Evolutionary conservation across 1,140 invertebrate species (phyloP), one percentile per base, ranked within the genome.

Genomic region (Chlorops oryzae): DNA sequence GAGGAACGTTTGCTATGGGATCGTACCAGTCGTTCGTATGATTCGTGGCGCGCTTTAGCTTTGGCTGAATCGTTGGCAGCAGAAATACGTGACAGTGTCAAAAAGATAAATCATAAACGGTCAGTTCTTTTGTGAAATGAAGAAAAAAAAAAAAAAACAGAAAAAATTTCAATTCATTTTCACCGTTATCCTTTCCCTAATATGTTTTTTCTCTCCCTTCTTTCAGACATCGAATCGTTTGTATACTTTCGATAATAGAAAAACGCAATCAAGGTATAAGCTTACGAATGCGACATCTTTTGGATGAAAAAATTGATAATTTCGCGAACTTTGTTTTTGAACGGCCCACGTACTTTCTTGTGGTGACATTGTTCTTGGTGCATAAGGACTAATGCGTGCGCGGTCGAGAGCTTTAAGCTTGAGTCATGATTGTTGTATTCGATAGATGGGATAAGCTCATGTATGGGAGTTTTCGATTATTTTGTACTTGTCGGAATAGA

Each of bases 1-100:
- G 67, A 70, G 50, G 67, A 70, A 57, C 61, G 67, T 50, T 52
- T 70, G 51, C 53, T 62, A 18, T 70, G 67, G 67, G 67, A 70
- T 59, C 62, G 67, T 4, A 68, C 68, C 23, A 68, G 64, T 39
- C 67, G 67, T 45, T 66, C 59, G 28, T 70, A 64, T 42, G 67
- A 70, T 46, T 68, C 67, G 6, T 70, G 67, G 67, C 62, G 65
- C 7, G 63, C 67, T 0, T 52, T 64, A n/a, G 58, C 61, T 42
- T 47, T 70, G 52, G 67, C 56, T 15, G 67, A 68, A 42, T 53
- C 59, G 24, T 54, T 70, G 17, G 67, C 64, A 12, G 57, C 59
- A 1, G 67, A 70, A 47, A 70, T 70, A 52, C 50, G 67, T 15
- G 63, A 70, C 48, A 54, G 65, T 41, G 61, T 70, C 39, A 68